These are phyloP conservation scores for Mesodorylaimus sp. DNA, from an alignment of 2,888 invertebrate species.

Conservation along the genomic window DNA sequence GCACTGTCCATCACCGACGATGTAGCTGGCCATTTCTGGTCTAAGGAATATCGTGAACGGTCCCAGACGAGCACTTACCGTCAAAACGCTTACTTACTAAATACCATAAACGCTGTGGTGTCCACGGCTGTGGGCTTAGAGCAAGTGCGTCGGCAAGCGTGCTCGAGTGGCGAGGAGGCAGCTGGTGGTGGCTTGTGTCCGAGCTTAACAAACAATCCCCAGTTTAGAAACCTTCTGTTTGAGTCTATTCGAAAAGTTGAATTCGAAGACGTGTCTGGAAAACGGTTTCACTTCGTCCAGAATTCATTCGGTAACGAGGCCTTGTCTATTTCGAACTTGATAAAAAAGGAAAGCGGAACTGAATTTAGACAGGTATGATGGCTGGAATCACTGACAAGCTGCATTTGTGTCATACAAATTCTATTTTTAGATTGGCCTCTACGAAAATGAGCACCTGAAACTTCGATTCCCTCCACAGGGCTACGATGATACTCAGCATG, in stretches of 20 bases:
- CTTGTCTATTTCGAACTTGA: background rate
- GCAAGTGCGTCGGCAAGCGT: no score
- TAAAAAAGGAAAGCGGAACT: background rate
- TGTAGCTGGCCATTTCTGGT: background rate
- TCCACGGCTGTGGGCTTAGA: no score
- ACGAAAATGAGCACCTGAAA: background rate
- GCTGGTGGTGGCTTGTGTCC: no score
- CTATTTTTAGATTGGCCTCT: background rate
- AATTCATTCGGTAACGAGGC: background rate
- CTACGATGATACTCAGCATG: background rate
- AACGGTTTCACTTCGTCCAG: background rate
- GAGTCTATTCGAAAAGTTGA: background rate
- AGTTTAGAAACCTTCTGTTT: background rate
- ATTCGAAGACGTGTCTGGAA: background rate
- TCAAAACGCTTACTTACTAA: background rate
- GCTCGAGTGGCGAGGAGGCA: no score
- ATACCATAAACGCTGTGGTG: background rate
- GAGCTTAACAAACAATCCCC: no score
- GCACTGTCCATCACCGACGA: background rate
- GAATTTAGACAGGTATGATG: background rate
- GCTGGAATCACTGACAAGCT: no score
- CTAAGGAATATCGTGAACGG: no score
- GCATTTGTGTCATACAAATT: no score
- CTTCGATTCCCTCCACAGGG: background rate
- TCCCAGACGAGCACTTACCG: no score